Evolutionary conservation across 1,140 invertebrate genomes (phyloP).

Genomic region (Schlechtendalia chinensis): DNA sequence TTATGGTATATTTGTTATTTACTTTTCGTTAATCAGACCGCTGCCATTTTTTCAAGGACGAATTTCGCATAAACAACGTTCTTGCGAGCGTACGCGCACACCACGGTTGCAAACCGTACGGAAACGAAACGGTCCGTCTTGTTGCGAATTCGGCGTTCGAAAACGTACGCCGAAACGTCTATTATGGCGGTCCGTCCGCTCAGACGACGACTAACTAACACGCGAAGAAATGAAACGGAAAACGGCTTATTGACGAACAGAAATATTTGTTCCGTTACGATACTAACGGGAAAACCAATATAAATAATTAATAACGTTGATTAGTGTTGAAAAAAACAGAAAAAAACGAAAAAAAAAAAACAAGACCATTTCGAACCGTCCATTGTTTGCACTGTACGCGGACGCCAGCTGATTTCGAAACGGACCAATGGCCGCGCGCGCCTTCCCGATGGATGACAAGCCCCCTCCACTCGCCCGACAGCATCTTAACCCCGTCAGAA

Average conservation of each 20-base stretch:
- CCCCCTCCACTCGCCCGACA: slow-evolving; percentile 39
- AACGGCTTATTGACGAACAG: too few relatives aligned
- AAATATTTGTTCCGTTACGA: too few relatives aligned
- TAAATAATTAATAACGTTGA: too few relatives aligned
- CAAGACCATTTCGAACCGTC: too few relatives aligned
- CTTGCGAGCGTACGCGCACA: background rate
- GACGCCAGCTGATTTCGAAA: slow-evolving; percentile 17
- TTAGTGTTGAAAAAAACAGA: too few relatives aligned
- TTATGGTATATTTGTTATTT: background rate
- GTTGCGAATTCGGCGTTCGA: too few relatives aligned
- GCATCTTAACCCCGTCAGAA: slow-evolving; percentile 38
- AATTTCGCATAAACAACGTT: slow-evolving; percentile 43
- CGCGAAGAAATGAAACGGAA: too few relatives aligned
- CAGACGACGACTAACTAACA: too few relatives aligned
- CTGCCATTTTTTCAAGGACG: slow-evolving; percentile 37
- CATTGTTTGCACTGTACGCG: slow-evolving; percentile 37
- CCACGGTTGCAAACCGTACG: slow-evolving; percentile 25
- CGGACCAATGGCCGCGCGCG: slow-evolving; percentile 24
- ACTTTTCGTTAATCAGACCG: slow-evolving; percentile 19
- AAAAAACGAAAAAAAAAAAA: too few relatives aligned
- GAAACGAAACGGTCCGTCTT: background rate
- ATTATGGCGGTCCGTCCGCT: too few relatives aligned
- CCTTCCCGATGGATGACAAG: slow-evolving; percentile 47
- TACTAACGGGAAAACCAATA: too few relatives aligned
- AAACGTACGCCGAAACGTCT: too few relatives aligned